phyloP scores from a whole-genome alignment of 2,888 invertebrate species.

The Venustoraphidia nigricollis region DNA sequence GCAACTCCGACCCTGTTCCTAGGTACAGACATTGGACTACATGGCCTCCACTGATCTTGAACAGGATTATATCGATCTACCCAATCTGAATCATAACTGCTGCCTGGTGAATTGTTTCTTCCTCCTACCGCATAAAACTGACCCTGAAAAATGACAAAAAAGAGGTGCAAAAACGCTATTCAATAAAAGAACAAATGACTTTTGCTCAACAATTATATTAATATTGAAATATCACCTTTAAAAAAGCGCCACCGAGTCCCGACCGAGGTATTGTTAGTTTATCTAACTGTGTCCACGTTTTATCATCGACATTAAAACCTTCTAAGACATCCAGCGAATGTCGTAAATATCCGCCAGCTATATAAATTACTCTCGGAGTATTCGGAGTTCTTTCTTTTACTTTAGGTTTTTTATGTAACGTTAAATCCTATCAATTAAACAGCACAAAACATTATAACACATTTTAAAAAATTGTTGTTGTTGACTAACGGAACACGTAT shows the following conservation, averaged over 20 bases:
- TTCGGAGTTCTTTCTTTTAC: conserved; percentile 78
- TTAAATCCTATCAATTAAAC: conserved; percentile 48
- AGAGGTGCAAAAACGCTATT: not conserved
- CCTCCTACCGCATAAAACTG: conserved; percentile 88
- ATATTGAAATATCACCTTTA: conserved; percentile 37
- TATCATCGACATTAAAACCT: conserved; percentile 76
- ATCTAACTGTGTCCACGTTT: conserved; percentile 68
- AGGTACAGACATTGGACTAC: conserved; percentile 75
- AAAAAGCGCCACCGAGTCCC: conserved; percentile 72
- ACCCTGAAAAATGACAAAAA: conserved; percentile 32
- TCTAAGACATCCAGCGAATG: conserved; percentile 79
- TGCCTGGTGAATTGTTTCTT: conserved; percentile 77
- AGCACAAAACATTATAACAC: conserved; percentile 1
- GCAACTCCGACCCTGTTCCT: conserved; percentile 83
- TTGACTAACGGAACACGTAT: not conserved
- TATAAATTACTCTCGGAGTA: conserved; percentile 78
- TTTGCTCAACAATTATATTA: not conserved
- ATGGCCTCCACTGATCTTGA: conserved; percentile 72
- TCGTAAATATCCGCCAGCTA: conserved; percentile 78
- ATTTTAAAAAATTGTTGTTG: not conserved
- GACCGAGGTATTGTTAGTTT: conserved; percentile 77
- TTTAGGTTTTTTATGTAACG: conserved; percentile 70
- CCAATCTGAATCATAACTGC: conserved; percentile 77
- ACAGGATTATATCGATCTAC: conserved; percentile 79
- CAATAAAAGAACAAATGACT: not conserved